Evolutionary conservation across 1,140 invertebrate genomes (phyloP).

Genomic region (Ceratina calcarata): DNA sequence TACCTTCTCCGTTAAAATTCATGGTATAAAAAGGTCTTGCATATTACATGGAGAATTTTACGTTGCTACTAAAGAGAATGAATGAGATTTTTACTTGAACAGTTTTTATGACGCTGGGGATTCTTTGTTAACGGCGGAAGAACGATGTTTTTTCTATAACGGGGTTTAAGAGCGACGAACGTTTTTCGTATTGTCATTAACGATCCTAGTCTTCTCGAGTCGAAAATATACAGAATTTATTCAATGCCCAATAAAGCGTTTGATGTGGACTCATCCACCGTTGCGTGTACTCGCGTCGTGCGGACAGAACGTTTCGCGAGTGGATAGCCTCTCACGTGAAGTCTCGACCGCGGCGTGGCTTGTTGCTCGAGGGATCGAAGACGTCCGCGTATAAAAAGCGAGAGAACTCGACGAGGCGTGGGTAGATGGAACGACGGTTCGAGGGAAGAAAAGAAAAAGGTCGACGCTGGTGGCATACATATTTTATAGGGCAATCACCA

Average conservation of each 20-base stretch:
- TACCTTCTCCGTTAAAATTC: conserved; percentile 11
- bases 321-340: conserved; percentile 7
- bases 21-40: conserved; percentile 12
- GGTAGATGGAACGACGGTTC: not conserved
- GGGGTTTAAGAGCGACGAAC: no score
- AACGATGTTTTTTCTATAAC: not conserved
- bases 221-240: no score
- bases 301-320: not conserved
- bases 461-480: conserved; percentile 75
- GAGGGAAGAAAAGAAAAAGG: conserved; percentile 64
- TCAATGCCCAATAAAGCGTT: no score
- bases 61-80: not conserved
- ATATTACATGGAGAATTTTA: conserved; percentile 25
- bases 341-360: conserved; percentile 38
- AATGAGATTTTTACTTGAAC: not conserved
- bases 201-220: no score
- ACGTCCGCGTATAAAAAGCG: conserved; percentile 51
- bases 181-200: no score
- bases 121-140: not conserved
- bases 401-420: conserved; percentile 18
- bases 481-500: conserved; percentile 79
- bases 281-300: no score
- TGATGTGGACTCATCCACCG: no score
- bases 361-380: conserved; percentile 58
- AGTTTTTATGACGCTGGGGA: not conserved